Base-by-base conservation (phyloP, 2,113 vertebrate species). In the Myodes glareolus region DNA sequence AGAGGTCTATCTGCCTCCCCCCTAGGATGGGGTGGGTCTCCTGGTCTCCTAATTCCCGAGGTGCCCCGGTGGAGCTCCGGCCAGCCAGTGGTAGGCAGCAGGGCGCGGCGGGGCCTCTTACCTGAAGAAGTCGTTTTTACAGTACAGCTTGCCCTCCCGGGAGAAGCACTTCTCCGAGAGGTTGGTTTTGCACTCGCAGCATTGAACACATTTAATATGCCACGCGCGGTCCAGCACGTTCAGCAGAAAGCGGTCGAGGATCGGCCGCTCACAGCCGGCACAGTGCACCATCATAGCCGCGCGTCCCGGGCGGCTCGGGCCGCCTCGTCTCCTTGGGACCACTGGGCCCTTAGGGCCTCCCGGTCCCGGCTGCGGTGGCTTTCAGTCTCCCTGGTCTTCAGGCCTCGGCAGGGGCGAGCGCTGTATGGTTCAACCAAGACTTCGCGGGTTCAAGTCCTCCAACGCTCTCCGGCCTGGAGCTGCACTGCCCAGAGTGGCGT, bases 101-200 rank as follows among this genome's bases (percentile, higher is more conserved):
- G 68, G 87, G 82, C 42, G 68, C 36, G 7, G 73, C 3, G 61
- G 45, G 92, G 67, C 92, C 94, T 95, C 99, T 99, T 99, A 99
- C 99, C 99, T 99, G 99, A 99, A 99, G 98, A 99, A 99, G 99
- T 99, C 99, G 50, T 99, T 99, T 98, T 99, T 99, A 99, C 99
- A 99, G 97, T 99, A 99, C 94, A 99, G 99, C 98, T 99, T 99
- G 39, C 99, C 99, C 97, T 99, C 99, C 97, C 99, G 98, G 97
- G 99, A 99, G 99, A 99, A 99, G 97, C 99, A 99, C 99, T 99
- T 99, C 98, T 99, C 99, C 25, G 99, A 99, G 33, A 99, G 99
- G 98, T 99, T 99, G 98, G 99, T 99, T 98, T 98, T 99, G 98
- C 99, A 99, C 91, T 99, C 99, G 97, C 99, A 99, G 98, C 99